phyloP scores from a whole-genome alignment of 2,113 vertebrate genomes.

The Rhegmatorhina hoffmannsi region DNA sequence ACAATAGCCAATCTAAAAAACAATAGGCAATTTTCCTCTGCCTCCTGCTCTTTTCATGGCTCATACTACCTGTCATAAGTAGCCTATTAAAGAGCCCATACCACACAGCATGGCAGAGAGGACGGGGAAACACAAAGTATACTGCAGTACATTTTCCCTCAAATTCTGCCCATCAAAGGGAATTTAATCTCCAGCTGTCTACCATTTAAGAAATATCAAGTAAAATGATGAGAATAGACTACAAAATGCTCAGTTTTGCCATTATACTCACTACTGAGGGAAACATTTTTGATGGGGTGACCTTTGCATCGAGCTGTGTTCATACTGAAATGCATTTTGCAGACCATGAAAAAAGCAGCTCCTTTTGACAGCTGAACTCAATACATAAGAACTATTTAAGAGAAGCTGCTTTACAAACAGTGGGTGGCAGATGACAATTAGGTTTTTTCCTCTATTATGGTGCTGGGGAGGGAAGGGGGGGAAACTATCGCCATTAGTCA shows the following conservation, averaged over 20 bases:
- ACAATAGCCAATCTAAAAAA: not conserved
- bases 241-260: constrained; percentile 23
- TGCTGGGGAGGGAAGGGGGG: not conserved
- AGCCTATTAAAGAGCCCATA: not conserved
- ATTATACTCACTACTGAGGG: constrained; percentile 25
- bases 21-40: constrained; percentile 21
- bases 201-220: constrained; percentile 51
- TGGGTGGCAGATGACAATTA: constrained; percentile 55
- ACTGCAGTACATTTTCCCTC: not conserved
- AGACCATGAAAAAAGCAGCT: constrained; percentile 28
- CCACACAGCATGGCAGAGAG: not conserved
- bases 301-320: constrained; percentile 56
- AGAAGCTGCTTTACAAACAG: constrained; percentile 54
- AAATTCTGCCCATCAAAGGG: constrained; percentile 40
- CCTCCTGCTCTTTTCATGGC: not conserved
- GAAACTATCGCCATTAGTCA: not conserved
- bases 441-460: constrained; percentile 6
- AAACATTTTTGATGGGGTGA: constrained; percentile 69
- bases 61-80: constrained; percentile 8
- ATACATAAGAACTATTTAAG: constrained; percentile 28
- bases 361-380: constrained; percentile 45
- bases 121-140: not conserved
- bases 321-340: constrained; percentile 47
- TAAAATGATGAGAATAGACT: constrained; percentile 23
- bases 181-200: constrained; percentile 67